Base-by-base conservation (phyloP, 2,888 invertebrate genomes). In the Neuroscelio doddi region DNA sequence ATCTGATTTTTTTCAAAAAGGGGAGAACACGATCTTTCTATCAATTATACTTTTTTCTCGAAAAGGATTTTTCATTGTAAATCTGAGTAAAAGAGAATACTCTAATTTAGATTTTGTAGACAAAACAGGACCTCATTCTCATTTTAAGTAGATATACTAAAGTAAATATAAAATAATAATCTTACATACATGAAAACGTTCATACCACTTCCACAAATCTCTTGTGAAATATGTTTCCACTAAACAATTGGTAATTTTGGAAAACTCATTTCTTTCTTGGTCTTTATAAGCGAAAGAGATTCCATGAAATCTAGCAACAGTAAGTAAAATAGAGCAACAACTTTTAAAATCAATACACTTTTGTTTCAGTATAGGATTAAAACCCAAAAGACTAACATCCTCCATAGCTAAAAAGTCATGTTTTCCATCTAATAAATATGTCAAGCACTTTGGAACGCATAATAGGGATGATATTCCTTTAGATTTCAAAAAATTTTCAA, bases 241-340 rank as follows among this genome's bases (percentile, higher is more conserved):
- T 26, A 85, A 62, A 8, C 32, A 53, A 1, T 56, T 64, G 1
- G 59, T 68, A 0, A 76, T 49, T 58, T 76, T 63, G 12, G 65
- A 67, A 74, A 86, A 87, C 39, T 83, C 77, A 15, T 80, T 67
- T 1, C 80, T 77, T 26, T 81, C 71, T 61, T 86, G 84, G 59
- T 85, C 79, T 72, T 82, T 86, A 50, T 80, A 84, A 5, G 86
- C 86, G 56, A 86, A 80, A n/a, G 85, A 85, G 3, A 86, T 69
- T 0, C 84, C 85, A 72, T 87, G 87, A 55, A 87, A 86, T 69
- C 73, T 78, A 0, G 86, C 87, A 45, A 87, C 77, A 12, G 83
- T 64, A 69, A 76, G 71, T 1, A 87, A 47, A 39, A 86, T 80
- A 8, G 77, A 56, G 3, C 71, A 71, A 10, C 83, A 77, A 45